phyloP scores from a whole-genome alignment of 2,888 invertebrate genomes.

The Panopea generosa region DNA sequence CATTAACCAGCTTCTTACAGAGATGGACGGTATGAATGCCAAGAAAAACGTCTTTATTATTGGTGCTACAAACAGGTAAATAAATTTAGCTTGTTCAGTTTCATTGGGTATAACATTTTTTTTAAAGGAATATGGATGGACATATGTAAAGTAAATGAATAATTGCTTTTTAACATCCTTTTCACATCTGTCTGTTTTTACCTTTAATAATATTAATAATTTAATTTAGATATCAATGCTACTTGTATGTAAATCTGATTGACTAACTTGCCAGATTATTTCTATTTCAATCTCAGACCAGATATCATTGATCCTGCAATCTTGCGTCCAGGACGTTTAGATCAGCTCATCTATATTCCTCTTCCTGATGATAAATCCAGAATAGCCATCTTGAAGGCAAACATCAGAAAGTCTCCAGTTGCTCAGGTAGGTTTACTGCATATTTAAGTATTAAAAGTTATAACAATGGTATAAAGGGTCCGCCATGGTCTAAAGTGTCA shows the following conservation, averaged over 20 bases:
- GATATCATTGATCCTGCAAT: conserved; percentile 99
- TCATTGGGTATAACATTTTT: neutral
- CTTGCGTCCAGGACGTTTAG: conserved; percentile 98
- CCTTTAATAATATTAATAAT: no score
- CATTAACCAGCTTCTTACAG: conserved; percentile 99
- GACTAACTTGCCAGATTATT: no score
- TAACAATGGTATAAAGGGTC: no score
- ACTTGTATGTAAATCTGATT: no score
- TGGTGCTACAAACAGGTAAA: conserved; percentile 94
- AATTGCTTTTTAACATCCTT: no score
- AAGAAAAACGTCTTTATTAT: conserved; percentile 99
- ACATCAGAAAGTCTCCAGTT: conserved; percentile 97
- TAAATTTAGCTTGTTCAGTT: neutral
- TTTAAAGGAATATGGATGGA: no score
- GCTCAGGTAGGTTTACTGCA: conserved; percentile 91
- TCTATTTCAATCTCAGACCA: conserved; percentile 87
- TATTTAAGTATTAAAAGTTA: no score
- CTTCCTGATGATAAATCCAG: conserved; percentile 99
- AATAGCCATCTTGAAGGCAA: conserved; percentile 97
- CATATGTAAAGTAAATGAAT: no score
- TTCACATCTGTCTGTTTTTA: no score
- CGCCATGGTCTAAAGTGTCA: no score
- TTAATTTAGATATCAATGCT: no score
- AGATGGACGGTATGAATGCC: conserved; percentile 99
- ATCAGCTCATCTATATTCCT: conserved; percentile 99